Evolutionary conservation across 2,113 vertebrate species (phyloP), one percentile per base, ranked within the genome.

Genomic region (Lampris megalopsis): DNA sequence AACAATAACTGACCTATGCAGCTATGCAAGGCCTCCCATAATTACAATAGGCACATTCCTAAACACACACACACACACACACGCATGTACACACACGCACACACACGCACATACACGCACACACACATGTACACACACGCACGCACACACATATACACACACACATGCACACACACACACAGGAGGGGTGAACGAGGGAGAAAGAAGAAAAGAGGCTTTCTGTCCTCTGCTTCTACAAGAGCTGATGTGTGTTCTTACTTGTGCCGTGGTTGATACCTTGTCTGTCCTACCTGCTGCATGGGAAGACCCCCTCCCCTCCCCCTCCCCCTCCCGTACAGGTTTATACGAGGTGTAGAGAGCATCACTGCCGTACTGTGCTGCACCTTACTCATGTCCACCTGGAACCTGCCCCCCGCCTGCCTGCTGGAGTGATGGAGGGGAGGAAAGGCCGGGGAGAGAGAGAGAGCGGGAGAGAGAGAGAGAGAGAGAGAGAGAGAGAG

Each of bases 341-440:
- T 94, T 94, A 66, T 93, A 93, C 86, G 68, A 81, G 42, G 71
- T 94, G 89, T 93, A 92, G 86, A 93, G 90, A 89, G 71, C 86
- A 82, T 75, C 77, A 80, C 85, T 85, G 92, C 91, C 92, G 93
- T 91, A 92, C 86, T 87, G 73, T 80, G 72, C 81, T 89, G 71
- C 70, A 85, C 90, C 89, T 83, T 80, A 81, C 87, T 76, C 62
- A 78, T 68, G 42, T 87, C 84, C 82, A 82, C 54, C 64, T 71
- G 72, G 80, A 79, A 73, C 67, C 54, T 60, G 49, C 84, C 64
- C 41, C 67, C 54, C 60, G 49, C 84, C 64, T 43, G 73, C 72
- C 65, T 68, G 63, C 58, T 56, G 40, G 64, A 77, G 75, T 50
- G 60, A 70, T 77, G 68, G 37, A 60, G 42, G 42, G n/a, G 9